These are phyloP conservation scores for Luffia ferchaultella DNA, from an alignment of 2,888 invertebrate genomes.

Conservation along the genomic window DNA sequence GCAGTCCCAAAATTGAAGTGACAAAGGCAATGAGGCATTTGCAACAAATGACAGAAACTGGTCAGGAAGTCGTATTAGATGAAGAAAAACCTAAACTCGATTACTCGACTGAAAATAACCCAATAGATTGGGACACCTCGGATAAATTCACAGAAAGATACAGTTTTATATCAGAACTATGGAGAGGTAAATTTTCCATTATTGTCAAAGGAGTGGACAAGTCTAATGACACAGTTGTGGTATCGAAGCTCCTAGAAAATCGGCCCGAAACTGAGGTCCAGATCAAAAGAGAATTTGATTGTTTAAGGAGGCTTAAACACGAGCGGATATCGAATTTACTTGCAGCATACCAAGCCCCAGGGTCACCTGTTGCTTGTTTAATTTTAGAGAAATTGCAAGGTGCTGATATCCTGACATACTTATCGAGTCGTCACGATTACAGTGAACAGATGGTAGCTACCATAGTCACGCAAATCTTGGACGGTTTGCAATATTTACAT, in stretches of 20 bases:
- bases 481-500: constrained; percentile 93
- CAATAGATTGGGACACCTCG: constrained; percentile 76
- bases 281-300: constrained; percentile 84
- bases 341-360: constrained; percentile 75
- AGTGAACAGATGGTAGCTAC: constrained; percentile 91
- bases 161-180: constrained; percentile 86
- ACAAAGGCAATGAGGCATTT: constrained; percentile 85
- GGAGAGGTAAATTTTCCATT: constrained; percentile 86
- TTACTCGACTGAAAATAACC: constrained; percentile 77
- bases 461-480: constrained; percentile 85
- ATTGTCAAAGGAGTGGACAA: constrained; percentile 83
- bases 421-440: constrained; percentile 89
- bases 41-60: constrained; percentile 86
- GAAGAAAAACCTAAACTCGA: constrained; percentile 73
- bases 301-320: constrained; percentile 82
- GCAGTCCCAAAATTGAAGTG: constrained; percentile 78
- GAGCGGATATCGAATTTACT: constrained; percentile 84
- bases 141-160: constrained; percentile 77
- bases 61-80: constrained; percentile 71
- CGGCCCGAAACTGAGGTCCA: constrained; percentile 70
- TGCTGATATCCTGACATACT: constrained; percentile 88
- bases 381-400: constrained; percentile 88
- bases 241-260: constrained; percentile 83
- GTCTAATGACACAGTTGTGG: constrained; percentile 76
- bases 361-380: constrained; percentile 73